Conservation (phyloP, 2,113 vertebrate genomes). For the Cryptomyrus ogoouensis region DNA sequence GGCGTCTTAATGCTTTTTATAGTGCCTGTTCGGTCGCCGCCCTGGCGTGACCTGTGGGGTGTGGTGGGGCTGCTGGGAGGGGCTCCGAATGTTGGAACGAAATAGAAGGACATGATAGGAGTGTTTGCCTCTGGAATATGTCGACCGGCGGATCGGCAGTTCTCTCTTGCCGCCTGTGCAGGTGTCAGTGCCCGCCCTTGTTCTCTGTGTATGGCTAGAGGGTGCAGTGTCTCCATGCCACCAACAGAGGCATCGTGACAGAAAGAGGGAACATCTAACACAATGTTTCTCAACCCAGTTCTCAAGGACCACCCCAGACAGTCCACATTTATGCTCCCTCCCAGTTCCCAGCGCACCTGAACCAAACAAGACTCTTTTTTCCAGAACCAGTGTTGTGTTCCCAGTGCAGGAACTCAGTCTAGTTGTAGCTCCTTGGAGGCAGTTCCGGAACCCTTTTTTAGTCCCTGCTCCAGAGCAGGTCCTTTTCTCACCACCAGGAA, state of each 20-base stretch:
- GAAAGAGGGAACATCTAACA: neutral
- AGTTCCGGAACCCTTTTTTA: neutral
- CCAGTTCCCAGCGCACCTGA: neutral
- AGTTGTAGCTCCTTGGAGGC: too few relatives aligned
- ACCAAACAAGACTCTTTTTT: neutral
- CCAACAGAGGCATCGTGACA: neutral
- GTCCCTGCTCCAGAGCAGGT: too few relatives aligned
- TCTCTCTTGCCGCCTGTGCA: neutral
- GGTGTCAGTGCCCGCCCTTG: neutral
- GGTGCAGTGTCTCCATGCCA: neutral
- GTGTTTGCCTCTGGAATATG: neutral
- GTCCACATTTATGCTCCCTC: neutral
- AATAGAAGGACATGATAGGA: neutral
- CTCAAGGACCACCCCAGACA: neutral
- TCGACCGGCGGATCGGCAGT: neutral
- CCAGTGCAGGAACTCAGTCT: neutral
- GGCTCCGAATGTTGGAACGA: neutral
- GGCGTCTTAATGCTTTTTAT: conserved; percentile 33
- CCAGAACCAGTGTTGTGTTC: neutral
- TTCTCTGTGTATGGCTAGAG: neutral
- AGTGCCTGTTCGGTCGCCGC: neutral
- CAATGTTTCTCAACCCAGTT: neutral
- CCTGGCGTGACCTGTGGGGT: neutral
- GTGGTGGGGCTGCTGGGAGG: neutral
- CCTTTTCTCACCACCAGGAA: neutral